Base-by-base conservation (phyloP, 2,113 vertebrate genomes). In the Syngnathus scovelli region DNA sequence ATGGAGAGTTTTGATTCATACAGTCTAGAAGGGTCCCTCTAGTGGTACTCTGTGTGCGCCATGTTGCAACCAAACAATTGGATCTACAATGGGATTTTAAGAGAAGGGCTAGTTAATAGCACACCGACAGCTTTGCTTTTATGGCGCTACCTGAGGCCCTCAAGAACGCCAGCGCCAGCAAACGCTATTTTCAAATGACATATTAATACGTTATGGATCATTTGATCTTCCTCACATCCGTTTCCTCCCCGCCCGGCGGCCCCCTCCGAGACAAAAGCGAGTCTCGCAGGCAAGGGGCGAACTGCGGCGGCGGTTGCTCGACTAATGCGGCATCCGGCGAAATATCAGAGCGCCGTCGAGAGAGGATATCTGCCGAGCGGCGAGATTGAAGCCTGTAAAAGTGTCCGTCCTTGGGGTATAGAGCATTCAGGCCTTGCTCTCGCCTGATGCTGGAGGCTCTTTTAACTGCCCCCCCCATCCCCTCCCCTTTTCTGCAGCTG, bases 131-230 rank as follows among this genome's bases (percentile, higher is more conserved):
- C 38, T n/a, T 23, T 61, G 38, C 6, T 60, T 61, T 61, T 61
- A 41, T n/a, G 19, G 38, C 91, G 87, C 75, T 92, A 92, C 78
- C 88, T 83, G 75, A 81, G 69, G 85, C 85, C 91, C 92, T 81
- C 43, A 15, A 83, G 90, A 87, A 85, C 88, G 52, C 36, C 55
- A 13, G 52, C 74, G 80, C 68, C 78, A 92, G 88, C 77, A 89
- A 85, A 90, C 75, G 82, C 77, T 71, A 67, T 89, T 93, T 93
- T 93, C 89, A 92, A 92, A 92, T 92, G 92, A 94, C 92, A 94
- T 85, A 87, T 88, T 92, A 92, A 93, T 93, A 93, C 88, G 91
- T 94, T 93, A 93, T 89, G 93, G 93, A 94, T 94, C 91, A 95
- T 94, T 94, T 93, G 91, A 92, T 85, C 88, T 72, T 71, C 86